Evolutionary conservation across 2,113 vertebrate genomes (phyloP).

Genomic region (Edolisoma coerulescens): DNA sequence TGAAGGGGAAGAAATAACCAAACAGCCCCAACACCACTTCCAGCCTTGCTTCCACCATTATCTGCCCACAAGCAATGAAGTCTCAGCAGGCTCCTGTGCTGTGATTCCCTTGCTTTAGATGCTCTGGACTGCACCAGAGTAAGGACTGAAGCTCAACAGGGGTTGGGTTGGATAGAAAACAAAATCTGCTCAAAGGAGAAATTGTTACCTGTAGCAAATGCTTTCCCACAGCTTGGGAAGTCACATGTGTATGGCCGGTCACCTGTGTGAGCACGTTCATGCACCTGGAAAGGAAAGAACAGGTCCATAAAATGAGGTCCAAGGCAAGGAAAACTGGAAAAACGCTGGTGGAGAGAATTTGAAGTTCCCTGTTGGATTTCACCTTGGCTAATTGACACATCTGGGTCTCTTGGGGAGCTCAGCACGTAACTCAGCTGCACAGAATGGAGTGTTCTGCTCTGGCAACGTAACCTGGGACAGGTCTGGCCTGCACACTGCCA

Average conservation of each 20-base stretch:
- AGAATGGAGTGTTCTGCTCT: not conserved
- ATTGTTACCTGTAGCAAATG: slow-evolving; percentile 78
- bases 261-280: slow-evolving; percentile 80
- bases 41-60: not conserved
- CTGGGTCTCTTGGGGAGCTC: not conserved
- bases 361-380: not conserved
- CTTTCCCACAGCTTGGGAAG: slow-evolving; percentile 78
- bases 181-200: not conserved
- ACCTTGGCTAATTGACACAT: not conserved
- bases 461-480: not conserved
- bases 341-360: not conserved
- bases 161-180: not conserved
- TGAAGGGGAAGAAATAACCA: not conserved
- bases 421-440: not conserved
- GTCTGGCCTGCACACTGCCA: not conserved
- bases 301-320: not conserved
- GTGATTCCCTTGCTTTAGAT: not conserved
- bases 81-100: not conserved
- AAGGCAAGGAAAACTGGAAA: not conserved
- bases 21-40: not conserved
- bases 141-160: not conserved
- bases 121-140: not conserved
- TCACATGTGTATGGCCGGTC: slow-evolving; percentile 77
- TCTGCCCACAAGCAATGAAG: not conserved
- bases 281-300: slow-evolving; percentile 68